Evolutionary conservation across 2,113 vertebrate species (phyloP), one percentile per base, ranked within the genome.

Genomic region (Pyxicephalus adspersus): DNA sequence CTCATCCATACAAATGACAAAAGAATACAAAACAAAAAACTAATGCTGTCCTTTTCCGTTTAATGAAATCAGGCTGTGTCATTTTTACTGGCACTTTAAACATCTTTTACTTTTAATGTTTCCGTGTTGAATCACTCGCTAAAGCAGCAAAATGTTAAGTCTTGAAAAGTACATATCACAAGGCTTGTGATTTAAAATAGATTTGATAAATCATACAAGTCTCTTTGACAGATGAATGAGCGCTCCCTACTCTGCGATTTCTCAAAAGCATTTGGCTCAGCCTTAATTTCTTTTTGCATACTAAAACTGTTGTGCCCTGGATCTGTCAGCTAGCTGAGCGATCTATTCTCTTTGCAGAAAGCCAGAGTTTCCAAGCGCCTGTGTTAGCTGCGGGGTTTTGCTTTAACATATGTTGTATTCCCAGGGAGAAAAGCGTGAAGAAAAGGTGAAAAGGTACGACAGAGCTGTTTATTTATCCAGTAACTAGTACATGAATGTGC

Each of bases 351-450:
- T 80, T 64, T 73, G 68, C 58, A 34, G 38, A 81, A 57, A 64
- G 22, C 18, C 38, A 31, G 58, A 81, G 68, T 52, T 54, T 64
- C 31, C 57, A 74, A 73, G 22, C 64, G 58, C 51, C 29, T 26
- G 71, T 20, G 52, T 51, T 71, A 64, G 67, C 79, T 81, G 58
- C 68, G 57, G 79, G 79, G 68, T 38, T 31, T 57, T 50, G 55
- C 28, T 81, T 81, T 81, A 81, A 74, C 79, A 81, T 74, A 81
- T 65, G 50, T 22, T 26, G 26, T 57, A 81, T 65, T 81, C 68
- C 68, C 60, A 74, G 8, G 68, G 68, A 64, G 17, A 29, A 2
- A 64, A 7, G 28, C 45, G 34, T 55, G 16, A 57, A 20, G 31
- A 9, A 28, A 45, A 57, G 60, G 51, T 26, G 63, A 22, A 67